A percentile compares a stretch with the other conserved stretches of the same genome.
Conservation (phyloP, 2,888 invertebrate genomes). For the Subacronicta megacephala region DNA sequence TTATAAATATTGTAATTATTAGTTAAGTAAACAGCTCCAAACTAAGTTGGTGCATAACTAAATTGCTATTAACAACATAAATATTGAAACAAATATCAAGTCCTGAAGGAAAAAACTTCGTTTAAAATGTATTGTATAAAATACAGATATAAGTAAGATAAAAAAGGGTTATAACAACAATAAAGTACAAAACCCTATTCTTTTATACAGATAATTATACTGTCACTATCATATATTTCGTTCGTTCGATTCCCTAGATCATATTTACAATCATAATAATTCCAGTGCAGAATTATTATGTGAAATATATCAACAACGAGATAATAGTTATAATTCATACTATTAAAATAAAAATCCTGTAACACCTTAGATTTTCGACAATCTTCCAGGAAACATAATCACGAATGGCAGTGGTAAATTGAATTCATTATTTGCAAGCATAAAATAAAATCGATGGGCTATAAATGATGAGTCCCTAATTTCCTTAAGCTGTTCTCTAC, state of each 20-base stretch:
- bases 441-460: constrained; percentile 42
- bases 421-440: constrained; percentile 1
- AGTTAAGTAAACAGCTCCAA: constrained; percentile 13
- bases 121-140: constrained; percentile 21
- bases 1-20: constrained; percentile 5
- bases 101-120: constrained; percentile 13
- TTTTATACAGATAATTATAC: constrained; percentile 49
- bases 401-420: neutral
- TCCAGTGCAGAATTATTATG: constrained; percentile 54
- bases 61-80: constrained; percentile 24
- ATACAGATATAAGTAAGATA: constrained; percentile 17
- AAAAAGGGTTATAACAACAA: constrained; percentile 29
- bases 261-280: constrained; percentile 60
- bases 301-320: constrained; percentile 48
- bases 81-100: constrained; percentile 14
- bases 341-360: neutral
- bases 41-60: constrained; percentile 6
- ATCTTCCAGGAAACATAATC: constrained; percentile 2
- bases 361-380: neutral
- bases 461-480: constrained; percentile 22
- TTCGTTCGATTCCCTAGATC: constrained; percentile 51
- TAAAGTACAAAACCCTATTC: constrained; percentile 29
- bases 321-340: neutral
- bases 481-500: constrained; percentile 12
- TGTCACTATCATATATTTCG: constrained; percentile 42